phyloP scores from a whole-genome alignment of 2,113 vertebrate species.

The Garra rufa region DNA sequence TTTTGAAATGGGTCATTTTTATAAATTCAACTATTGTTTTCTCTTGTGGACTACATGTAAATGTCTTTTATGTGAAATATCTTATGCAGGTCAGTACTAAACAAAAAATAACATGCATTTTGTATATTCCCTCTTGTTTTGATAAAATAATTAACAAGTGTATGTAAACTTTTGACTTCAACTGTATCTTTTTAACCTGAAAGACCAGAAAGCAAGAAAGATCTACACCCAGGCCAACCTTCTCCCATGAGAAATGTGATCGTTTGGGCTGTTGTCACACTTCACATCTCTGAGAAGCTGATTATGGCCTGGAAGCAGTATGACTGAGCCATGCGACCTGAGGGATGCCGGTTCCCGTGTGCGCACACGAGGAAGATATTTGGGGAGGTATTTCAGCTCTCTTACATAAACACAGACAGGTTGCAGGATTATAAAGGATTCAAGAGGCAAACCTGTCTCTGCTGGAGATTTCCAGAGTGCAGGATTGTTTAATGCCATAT shows the following conservation, averaged over 20 bases:
- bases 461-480: conserved; percentile 39
- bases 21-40: too few relatives aligned
- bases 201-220: neutral
- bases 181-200: too few relatives aligned
- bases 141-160: too few relatives aligned
- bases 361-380: conserved; percentile 19
- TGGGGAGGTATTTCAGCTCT: conserved; percentile 37
- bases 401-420: conserved; percentile 48
- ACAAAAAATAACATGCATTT: too few relatives aligned
- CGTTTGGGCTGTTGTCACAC: neutral
- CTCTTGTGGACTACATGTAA: too few relatives aligned
- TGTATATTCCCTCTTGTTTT: too few relatives aligned
- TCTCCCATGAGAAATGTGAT: neutral
- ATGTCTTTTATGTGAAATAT: too few relatives aligned
- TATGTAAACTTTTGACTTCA: too few relatives aligned
- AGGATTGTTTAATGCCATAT: conserved; percentile 44
- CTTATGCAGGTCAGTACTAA: too few relatives aligned
- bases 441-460: conserved; percentile 46
- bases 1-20: too few relatives aligned
- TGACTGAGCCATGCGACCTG: conserved; percentile 1
- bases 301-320: neutral
- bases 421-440: conserved; percentile 47
- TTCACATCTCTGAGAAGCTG: neutral
- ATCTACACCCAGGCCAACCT: neutral
- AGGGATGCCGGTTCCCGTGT: conserved; percentile 20